Conservation (phyloP, 2,797 vertebrate species). For the Tokudaia tokunoshimensis region DNA sequence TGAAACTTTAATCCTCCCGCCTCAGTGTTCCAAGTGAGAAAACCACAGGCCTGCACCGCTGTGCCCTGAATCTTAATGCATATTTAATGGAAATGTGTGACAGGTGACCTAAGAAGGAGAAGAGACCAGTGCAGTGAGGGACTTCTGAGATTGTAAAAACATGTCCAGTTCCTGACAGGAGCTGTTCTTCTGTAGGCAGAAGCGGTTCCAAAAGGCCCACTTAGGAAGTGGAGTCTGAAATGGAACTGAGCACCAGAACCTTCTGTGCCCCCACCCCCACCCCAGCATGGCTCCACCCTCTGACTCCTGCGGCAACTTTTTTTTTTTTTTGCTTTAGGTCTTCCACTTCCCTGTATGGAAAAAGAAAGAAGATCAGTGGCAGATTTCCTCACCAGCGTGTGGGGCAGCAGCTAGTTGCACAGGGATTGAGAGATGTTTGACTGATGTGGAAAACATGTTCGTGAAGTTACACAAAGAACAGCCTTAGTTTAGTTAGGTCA, state of each 20-base stretch:
- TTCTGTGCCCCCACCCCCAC: not conserved
- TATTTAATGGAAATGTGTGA: not conserved
- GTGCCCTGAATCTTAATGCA: not conserved
- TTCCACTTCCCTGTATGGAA: not conserved
- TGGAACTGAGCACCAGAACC: not conserved
- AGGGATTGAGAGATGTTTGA: slow-evolving; percentile 36
- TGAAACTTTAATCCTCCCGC: not conserved
- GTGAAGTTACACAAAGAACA: slow-evolving; percentile 50
- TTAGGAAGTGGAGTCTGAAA: not conserved
- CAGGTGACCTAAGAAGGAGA: not conserved
- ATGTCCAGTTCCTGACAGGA: not conserved
- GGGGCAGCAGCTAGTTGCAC: not conserved
- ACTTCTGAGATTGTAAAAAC: slow-evolving; percentile 47
- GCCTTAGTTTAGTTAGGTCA: not conserved
- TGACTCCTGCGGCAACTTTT: not conserved
- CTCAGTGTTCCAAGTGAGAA: not conserved
- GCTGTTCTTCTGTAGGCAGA: not conserved
- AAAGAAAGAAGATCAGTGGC: not conserved
- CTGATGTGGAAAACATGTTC: slow-evolving; percentile 53
- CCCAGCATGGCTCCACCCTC: fast-evolving
- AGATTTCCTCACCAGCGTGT: not conserved
- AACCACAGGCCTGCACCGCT: not conserved
- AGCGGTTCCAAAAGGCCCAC: not conserved
- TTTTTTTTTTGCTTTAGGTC: slow-evolving; percentile 19
- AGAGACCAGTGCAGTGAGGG: not conserved